Evolutionary conservation across 2,888 invertebrate genomes (phyloP).

Genomic region (Athrips mouffetella): DNA sequence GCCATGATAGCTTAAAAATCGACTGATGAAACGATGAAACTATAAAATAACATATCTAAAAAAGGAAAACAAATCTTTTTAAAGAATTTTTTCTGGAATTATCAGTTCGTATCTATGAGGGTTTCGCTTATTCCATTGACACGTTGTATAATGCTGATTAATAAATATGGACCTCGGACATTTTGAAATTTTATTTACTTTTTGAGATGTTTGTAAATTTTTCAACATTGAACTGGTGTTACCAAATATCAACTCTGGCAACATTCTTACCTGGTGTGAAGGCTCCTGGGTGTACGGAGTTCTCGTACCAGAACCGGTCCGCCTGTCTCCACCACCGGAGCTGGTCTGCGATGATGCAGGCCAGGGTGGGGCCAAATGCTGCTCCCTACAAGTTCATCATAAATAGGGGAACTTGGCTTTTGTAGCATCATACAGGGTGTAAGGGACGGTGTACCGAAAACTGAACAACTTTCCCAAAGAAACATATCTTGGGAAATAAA

Average conservation of each 20-base stretch:
- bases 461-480: too few relatives aligned
- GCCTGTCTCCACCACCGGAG: slow-evolving; percentile 86
- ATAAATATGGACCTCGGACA: too few relatives aligned
- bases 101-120: too few relatives aligned
- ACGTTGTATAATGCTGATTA: too few relatives aligned
- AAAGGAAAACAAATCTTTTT: neutral
- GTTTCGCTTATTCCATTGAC: too few relatives aligned
- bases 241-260: neutral
- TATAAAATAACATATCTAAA: neutral
- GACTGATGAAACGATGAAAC: too few relatives aligned
- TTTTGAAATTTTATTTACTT: neutral
- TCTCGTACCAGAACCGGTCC: slow-evolving; percentile 86
- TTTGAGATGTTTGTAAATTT: neutral
- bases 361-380: slow-evolving; percentile 90
- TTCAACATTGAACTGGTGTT: neutral
- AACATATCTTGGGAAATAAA: too few relatives aligned
- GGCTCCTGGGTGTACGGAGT: slow-evolving; percentile 30
- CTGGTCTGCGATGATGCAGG: slow-evolving; percentile 90
- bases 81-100: too few relatives aligned
- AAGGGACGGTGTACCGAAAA: too few relatives aligned
- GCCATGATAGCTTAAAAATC: too few relatives aligned
- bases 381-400: slow-evolving; percentile 80
- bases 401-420: too few relatives aligned
- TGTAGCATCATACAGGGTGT: too few relatives aligned
- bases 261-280: slow-evolving; percentile 29